These are phyloP conservation scores for Bombyx mori DNA, from an alignment of 1,140 invertebrate genomes.

Conservation along the genomic window DNA sequence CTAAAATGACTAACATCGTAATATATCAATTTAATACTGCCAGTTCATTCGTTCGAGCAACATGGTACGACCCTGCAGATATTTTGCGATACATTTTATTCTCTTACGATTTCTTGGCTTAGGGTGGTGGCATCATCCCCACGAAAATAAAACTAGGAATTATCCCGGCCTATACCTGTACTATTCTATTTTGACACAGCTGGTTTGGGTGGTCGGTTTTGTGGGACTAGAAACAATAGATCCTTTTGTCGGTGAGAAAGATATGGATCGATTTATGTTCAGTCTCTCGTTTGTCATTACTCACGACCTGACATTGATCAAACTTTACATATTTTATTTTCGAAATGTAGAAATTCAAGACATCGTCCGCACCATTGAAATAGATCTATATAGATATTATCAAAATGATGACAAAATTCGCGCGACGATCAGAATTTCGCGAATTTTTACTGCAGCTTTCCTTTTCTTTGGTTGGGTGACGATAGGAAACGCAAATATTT, in stretches of 20 bases:
- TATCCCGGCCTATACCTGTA: constrained; percentile 50
- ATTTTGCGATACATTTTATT: constrained; percentile 45
- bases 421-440: constrained; percentile 35
- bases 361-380: constrained; percentile 43
- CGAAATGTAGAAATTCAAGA: constrained; percentile 52
- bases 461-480: constrained; percentile 62
- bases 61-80: constrained; percentile 26
- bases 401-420: constrained; percentile 41
- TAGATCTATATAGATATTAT: constrained; percentile 46
- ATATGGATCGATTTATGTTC: constrained; percentile 60
- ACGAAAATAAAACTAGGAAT: constrained; percentile 43
- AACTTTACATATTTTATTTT: constrained; percentile 57
- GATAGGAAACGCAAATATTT: constrained; percentile 50
- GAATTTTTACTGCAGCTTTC: constrained; percentile 45
- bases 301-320: constrained; percentile 56
- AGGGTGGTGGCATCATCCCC: constrained; percentile 63
- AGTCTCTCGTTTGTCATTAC: constrained; percentile 61
- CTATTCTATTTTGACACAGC: constrained; percentile 49
- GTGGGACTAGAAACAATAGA: constrained; percentile 61
- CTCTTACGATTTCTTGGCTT: constrained; percentile 48
- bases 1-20: too few relatives aligned
- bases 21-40: too few relatives aligned
- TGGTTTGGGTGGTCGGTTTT: constrained; percentile 56
- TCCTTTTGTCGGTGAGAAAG: constrained; percentile 57
- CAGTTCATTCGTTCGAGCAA: constrained; percentile 10